Percentiles rank a stretch among this genome's conserved stretches.
phyloP scores from a whole-genome alignment of 2,113 vertebrate species.

The Rhinogobius similis region DNA sequence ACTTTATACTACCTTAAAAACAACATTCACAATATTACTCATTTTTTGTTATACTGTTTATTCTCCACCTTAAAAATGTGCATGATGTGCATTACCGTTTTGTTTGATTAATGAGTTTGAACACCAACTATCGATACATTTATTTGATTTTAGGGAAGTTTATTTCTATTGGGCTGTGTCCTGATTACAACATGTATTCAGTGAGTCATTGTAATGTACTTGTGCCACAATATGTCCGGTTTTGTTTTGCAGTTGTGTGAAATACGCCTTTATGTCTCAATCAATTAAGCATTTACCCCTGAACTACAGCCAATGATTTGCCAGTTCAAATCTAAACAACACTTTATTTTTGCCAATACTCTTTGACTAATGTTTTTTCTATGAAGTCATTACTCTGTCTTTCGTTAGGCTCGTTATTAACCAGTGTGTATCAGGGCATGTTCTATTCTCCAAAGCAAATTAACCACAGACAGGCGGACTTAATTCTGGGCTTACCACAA shows the following conservation, averaged over 20 bases:
- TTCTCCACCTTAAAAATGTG: no score
- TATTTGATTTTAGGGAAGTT: no score
- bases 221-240: not conserved
- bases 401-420: slow-evolving; percentile 34
- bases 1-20: no score
- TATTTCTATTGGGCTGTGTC: no score
- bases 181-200: not conserved
- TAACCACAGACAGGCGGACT: slow-evolving; percentile 53
- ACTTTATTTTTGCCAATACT: not conserved
- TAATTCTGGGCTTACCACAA: slow-evolving; percentile 64
- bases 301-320: not conserved
- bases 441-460: slow-evolving; percentile 35
- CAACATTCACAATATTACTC: no score
- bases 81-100: no score
- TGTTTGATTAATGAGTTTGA: no score
- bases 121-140: no score
- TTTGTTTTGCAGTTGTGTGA: not conserved
- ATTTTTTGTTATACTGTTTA: no score
- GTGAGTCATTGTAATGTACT: not conserved
- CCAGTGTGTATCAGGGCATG: slow-evolving; percentile 23
- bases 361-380: not conserved
- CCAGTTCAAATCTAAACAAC: not conserved
- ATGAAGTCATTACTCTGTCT: slow-evolving; percentile 7
- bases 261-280: not conserved
- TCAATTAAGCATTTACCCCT: not conserved